Evolutionary conservation across 2,888 invertebrate genomes (phyloP), one percentile per base, ranked within the genome.

Genomic region (Spodoptera littoralis): DNA sequence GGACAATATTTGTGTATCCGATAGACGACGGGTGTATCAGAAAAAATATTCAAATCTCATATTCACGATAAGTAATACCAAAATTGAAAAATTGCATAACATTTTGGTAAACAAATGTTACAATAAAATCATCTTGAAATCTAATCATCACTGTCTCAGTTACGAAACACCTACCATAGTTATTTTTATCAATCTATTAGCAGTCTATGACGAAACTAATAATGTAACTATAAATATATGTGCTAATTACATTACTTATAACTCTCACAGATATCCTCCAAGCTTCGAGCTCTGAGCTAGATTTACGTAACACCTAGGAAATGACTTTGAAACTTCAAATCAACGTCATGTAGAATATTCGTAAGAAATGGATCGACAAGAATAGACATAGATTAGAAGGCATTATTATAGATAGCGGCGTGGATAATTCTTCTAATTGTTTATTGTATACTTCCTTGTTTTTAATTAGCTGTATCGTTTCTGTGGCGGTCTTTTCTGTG

Each of bases 251-350:
- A 47, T 30, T 56, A 48, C 48, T 45, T 54, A 50, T 55, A 60
- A 11, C 53, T 48, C 42, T 50, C 45, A 57, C 18, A 42, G 41
- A 63, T 47, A 45, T 73, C 57, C 57, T 55, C 54, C 9, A 36
- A 36, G 36, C 36, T 36, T 9, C 36, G 36, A 36, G 36, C 36
- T 36, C 36, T 36, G 11, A 44, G 27, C 18, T 42, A 67, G 52
- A 49, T 71, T 77, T 79, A 77, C 66, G 63, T 71, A 79, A 79
- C 50, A 62, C 48, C 36, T 55, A 73, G 76, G 76, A 77, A 79
- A 68, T 76, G 30, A 52, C 45, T 73, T 57, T 53, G 56, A 58
- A 65, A 44, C 48, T 2, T 61, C 36, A 46, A 42, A 72, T 51
- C 63, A 50, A 51, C 55, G 52, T 78, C 63, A 63, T 60, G 46